These are phyloP conservation scores for Rhinopomastus cyanomelas DNA, from an alignment of 2,113 vertebrate species.

Conservation along the genomic window DNA sequence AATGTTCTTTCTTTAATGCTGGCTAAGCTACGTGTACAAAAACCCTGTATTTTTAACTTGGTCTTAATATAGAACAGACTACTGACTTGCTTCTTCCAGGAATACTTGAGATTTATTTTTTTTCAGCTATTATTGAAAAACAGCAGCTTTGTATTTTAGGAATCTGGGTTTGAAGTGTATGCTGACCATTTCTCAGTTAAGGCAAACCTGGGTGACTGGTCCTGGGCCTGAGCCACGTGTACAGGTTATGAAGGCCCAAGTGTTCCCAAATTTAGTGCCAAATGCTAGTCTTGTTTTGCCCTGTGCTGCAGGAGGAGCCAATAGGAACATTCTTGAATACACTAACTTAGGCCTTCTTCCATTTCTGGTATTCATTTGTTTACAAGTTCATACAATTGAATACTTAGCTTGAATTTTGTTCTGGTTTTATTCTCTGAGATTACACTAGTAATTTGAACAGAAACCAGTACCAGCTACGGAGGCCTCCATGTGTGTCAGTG, in stretches of 20 bases:
- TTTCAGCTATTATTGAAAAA: background rate
- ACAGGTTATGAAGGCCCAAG: background rate
- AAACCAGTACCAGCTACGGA: background rate
- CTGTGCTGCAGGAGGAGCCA: background rate
- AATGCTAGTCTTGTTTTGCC: background rate
- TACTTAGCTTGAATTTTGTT: background rate
- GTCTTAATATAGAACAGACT: conserved; percentile 25
- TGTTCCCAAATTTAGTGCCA: background rate
- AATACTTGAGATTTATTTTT: background rate
- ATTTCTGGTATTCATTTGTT: background rate
- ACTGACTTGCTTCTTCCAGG: conserved; percentile 28
- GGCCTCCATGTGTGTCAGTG: background rate
- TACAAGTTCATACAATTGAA: background rate
- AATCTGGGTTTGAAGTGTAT: background rate
- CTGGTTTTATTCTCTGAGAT: background rate
- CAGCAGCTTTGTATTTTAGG: conserved; percentile 19
- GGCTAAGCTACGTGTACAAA: background rate
- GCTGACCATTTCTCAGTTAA: background rate
- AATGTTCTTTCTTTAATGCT: background rate
- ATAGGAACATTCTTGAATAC: background rate
- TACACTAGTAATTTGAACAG: background rate
- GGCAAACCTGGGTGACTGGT: background rate
- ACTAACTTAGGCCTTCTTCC: background rate
- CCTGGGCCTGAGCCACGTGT: background rate
- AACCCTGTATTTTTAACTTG: background rate